These are phyloP conservation scores for Phenganax marumi DNA, from an alignment of 92 coral and sea anemone genomes.

Conservation along the genomic window DNA sequence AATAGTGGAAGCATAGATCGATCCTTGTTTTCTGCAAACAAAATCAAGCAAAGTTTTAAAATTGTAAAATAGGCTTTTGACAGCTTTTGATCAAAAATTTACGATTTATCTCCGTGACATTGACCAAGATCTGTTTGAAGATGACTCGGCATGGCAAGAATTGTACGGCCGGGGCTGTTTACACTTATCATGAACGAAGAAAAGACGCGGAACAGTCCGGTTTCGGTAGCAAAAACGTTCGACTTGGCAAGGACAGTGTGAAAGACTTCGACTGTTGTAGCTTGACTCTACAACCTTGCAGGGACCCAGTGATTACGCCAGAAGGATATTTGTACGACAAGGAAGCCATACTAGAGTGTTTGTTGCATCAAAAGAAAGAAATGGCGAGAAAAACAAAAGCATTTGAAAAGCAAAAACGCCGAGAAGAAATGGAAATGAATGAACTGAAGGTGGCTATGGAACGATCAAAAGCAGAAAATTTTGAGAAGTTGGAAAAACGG, in stretches of 20 bases:
- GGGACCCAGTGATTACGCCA: slow-evolving; percentile 81
- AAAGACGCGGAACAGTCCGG: slow-evolving; percentile 90
- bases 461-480: slow-evolving; percentile 73
- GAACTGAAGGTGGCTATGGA: slow-evolving; percentile 65
- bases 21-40: too few species aligned
- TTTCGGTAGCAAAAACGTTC: slow-evolving; percentile 89
- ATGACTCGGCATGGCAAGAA: slow-evolving; percentile 98
- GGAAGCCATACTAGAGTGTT: slow-evolving; percentile 84
- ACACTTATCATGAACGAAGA: slow-evolving; percentile 89
- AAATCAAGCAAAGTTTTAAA: too few species aligned
- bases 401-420: slow-evolving; percentile 87
- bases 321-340: slow-evolving; percentile 92
- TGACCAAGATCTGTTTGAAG: not conserved
- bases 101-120: not conserved
- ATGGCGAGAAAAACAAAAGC: slow-evolving; percentile 85
- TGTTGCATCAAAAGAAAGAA: slow-evolving; percentile 92
- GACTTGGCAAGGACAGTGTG: slow-evolving; percentile 90
- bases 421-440: slow-evolving; percentile 61
- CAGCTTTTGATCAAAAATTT: too few species aligned
- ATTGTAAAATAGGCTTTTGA: too few species aligned
- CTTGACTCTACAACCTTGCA: slow-evolving; percentile 87
- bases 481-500: slow-evolving; percentile 81
- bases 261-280: slow-evolving; percentile 95
- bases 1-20: too few species aligned
- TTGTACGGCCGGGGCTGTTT: slow-evolving; percentile 89